Base-by-base conservation (phyloP, 2,888 invertebrate species). In the Drosophila recens region DNA sequence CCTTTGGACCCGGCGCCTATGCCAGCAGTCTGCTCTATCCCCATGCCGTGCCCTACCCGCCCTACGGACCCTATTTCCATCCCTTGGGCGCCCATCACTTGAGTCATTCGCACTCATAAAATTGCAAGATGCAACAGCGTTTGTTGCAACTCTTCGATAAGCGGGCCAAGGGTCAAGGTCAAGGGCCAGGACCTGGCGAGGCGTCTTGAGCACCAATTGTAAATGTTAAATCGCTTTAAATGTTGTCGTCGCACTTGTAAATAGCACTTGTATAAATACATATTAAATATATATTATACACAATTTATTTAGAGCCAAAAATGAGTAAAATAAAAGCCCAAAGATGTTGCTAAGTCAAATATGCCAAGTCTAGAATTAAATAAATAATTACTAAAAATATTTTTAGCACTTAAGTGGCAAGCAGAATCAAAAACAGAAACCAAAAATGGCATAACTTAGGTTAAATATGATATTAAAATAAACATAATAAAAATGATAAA, bases 11-110 rank as follows among this genome's bases (percentile, higher is more conserved):
- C 3, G 92, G 93, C 4, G 94, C 94, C 5, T 95, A 95, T 82
- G 94, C 93, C 54, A 94, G 94, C 67, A 94, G 95, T 10, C 92
- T 95, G 0, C 91, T 95, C 0, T 95, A 95, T 91, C 94, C 95
- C 20, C 95, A 95, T 82, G 95, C 95, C 40, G 94, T 95, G 9
- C 95, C 95, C 1, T 95, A 95, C 89, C 94, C 95, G 0, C 94
- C 95, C 6, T 95, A 95, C 85, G 95, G 94, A 0, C 95, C 95
- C 0, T 95, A 95, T 90, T 95, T 95, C 91, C 95, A 95, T 87
- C 95, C 95, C 49, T 90, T 95, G n/a, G 94, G 95, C 10, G 94
- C 94, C 3, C 95, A 95, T 79, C 95, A 95, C 80, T 85, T 95
- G 64, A 94, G 95, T 11, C 95, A 95, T 83, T 95, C 95, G 33